Base-by-base conservation (phyloP, 2,113 vertebrate species). In the Spizaetus ornatus region DNA sequence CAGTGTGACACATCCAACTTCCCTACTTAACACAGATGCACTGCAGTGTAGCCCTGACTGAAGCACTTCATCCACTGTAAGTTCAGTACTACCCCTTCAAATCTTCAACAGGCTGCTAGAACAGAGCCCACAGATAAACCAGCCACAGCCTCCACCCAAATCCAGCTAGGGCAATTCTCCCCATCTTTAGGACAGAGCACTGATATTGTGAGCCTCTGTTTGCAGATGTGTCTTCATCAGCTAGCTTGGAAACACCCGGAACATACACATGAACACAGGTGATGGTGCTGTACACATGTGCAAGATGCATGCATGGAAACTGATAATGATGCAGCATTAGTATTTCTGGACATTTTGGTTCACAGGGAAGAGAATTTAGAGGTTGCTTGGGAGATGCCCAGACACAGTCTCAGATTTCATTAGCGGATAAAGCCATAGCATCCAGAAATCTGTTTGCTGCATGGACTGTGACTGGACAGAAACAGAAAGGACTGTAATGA, bases 31-130 rank as follows among this genome's bases (percentile, higher is more conserved):
- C 16, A 10, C 43, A 59, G 36, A 20, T 5, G 8, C 16, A 3
- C 53, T 36, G 15, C 53, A 36, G 62, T 8, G 1, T 7, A 25
- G 48, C 11, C 70, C 40, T 27, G 40, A 20, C 58, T n/a, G 31
- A 53, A 65, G 18, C 59, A 15, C n/a, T 66, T 34, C 4, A 19
- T 14, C n/a, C 1, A 2, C n/a, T 76, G 0, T 9, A 34, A 40
- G 19, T n/a, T 48, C 11, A 56, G n/a, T 11, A 56, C 29, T 42
- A 66, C 9, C 29, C 61, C 71, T 56, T 48, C 61, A 34, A 9
- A 66, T 56, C 42, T 34, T 21, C 40, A 34, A 14, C n/a, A 16
- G 27, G 34, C 40, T 74, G 34, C 34, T 38, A 17, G 50, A 76
- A 47, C 13, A 47, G 50, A 74, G 40, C 42, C n/a, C 70, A 27